Evolutionary conservation across 1,140 invertebrate genomes (phyloP), one percentile per base, ranked within the genome.

Genomic region (Hylyphantes graminicola): DNA sequence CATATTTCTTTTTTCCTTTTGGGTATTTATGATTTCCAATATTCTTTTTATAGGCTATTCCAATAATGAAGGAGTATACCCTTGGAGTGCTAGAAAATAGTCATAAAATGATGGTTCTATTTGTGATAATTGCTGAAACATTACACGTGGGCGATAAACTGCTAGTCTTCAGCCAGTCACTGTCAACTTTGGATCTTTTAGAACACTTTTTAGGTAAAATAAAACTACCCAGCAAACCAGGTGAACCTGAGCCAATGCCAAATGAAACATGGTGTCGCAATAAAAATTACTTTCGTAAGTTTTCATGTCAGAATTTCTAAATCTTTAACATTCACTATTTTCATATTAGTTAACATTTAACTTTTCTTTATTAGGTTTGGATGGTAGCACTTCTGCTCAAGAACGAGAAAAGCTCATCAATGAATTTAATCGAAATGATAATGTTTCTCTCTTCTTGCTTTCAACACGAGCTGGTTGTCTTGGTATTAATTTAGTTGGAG

Each of bases 371-470:
- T 5, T 80, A 90, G 90, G 91, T 85, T 90, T 99, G 55, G 98
- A 99, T 91, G 98, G 98, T 67, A 97, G 96, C 54, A 99, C 98
- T 0, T 94, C 94, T 86, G 96, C 96, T 0, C 91, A 95, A 68
- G 98, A 99, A 89, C 91, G 98, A 87, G 97, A 99, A 89, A 96
- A 97, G 88, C 91, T 99, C 15, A 99, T 99, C 80, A 97, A 98
- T 89, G 95, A 97, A 89, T 99, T 99, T 88, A 99, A 99, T 90
- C 93, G 94, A 59, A 96, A 96, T 91, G 92, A 93, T n/a, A 93
- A 94, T 86, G 93, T 97, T 59, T 94, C 95, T 89, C 89, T 99
- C 53, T 99, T 99, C 90, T 91, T 99, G 63, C 96, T 99, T n/a
- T 99, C 97, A 1, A 99, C 97, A 0, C 93, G 96, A 88, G 98